Conservation (phyloP, 2,888 invertebrate genomes). For the Chalcosyrphus nemorum region DNA sequence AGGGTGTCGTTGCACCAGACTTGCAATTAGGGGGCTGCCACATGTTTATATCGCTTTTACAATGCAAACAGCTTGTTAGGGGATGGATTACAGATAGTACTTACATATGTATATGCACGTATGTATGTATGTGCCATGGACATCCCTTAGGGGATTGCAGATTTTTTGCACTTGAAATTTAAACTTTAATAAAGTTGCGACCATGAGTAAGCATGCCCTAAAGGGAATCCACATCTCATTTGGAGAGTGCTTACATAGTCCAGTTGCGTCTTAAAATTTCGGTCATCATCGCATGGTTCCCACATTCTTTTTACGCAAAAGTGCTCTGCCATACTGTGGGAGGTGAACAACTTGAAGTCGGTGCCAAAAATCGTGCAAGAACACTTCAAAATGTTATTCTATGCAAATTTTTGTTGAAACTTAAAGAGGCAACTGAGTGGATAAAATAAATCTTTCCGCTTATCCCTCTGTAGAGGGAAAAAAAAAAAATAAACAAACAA, state of each 20-base stretch:
- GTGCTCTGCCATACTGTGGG: not conserved
- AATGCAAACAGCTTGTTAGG: slow-evolving; percentile 32
- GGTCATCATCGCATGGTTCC: not conserved
- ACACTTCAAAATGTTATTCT: slow-evolving; percentile 10
- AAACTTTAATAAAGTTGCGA: too few relatives aligned
- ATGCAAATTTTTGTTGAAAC: not conserved
- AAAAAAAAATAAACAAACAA: not conserved
- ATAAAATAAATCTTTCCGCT: not conserved
- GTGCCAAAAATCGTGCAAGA: slow-evolving; percentile 12
- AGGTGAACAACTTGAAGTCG: not conserved
- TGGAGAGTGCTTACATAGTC: not conserved
- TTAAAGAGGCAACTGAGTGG: not conserved
- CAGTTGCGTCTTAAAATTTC: not conserved
- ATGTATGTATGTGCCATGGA: slow-evolving; percentile 7
- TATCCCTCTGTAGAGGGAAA: not conserved
- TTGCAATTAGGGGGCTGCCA: slow-evolving; percentile 58
- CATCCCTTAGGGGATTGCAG: slow-evolving; percentile 35
- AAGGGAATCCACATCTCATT: not conserved
- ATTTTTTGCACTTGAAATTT: not conserved
- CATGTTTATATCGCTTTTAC: slow-evolving; percentile 28
- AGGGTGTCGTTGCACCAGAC: slow-evolving; percentile 47
- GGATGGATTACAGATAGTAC: slow-evolving; percentile 27
- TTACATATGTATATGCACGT: too few relatives aligned
- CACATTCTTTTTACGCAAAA: not conserved
- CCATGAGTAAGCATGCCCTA: not conserved